These are phyloP conservation scores for Pelmatolapia mariae DNA, from an alignment of 2,113 vertebrate genomes.

Conservation along the genomic window DNA sequence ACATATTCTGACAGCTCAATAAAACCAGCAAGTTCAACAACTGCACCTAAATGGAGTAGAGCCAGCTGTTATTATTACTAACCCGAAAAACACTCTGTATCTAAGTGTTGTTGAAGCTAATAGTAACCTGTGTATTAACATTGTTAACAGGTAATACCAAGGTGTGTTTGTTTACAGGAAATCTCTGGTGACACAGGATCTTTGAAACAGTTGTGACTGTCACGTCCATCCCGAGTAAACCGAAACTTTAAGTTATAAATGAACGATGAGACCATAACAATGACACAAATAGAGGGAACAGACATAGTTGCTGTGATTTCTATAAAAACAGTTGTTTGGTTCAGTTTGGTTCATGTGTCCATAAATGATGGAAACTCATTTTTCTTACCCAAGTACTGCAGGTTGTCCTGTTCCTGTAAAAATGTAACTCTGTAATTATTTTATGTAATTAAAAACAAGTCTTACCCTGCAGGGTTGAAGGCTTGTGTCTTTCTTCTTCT, in stretches of 20 bases:
- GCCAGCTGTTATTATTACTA: neutral
- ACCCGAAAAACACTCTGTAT: accelerated
- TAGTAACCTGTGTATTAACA: neutral
- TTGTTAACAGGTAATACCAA: neutral
- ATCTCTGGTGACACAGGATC: neutral
- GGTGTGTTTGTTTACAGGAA: accelerated
- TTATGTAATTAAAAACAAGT: neutral
- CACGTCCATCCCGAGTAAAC: accelerated
- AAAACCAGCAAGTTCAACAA: neutral
- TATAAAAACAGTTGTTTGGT: neutral
- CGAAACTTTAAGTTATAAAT: neutral
- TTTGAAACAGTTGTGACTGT: neutral
- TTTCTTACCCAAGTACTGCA: accelerated
- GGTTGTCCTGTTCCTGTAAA: accelerated
- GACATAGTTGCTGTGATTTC: neutral
- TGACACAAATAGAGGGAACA: accelerated
- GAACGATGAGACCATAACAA: neutral
- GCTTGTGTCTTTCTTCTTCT: conserved; percentile 53
- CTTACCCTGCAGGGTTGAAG: conserved; percentile 70
- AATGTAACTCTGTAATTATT: accelerated
- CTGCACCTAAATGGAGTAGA: neutral
- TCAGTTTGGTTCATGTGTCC: accelerated
- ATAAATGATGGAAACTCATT: accelerated
- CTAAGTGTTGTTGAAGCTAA: neutral
- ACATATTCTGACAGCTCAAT: neutral